A percentile compares a stretch with the other conserved stretches of the same genome.
phyloP scores from a whole-genome alignment of 2,888 invertebrate genomes.

The Catocala fraxini region DNA sequence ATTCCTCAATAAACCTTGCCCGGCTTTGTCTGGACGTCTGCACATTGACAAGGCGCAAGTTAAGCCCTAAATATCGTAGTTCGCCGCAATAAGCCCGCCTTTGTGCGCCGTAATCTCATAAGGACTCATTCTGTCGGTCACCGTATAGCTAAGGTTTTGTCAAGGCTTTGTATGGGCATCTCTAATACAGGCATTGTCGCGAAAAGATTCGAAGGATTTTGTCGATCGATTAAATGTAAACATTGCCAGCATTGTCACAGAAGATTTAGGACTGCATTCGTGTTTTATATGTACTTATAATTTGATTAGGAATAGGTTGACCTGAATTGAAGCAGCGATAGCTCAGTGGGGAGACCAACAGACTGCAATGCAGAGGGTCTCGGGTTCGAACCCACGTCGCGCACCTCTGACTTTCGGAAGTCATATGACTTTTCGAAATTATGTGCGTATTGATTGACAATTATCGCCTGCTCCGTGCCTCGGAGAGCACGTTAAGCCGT shows the following conservation, averaged over 20 bases:
- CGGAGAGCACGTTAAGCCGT: too few species aligned
- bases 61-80: constrained; percentile 77
- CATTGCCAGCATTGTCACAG: neutral
- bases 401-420: too few species aligned
- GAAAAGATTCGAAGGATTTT: constrained; percentile 25
- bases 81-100: constrained; percentile 72
- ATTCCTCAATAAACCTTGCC: constrained; percentile 45
- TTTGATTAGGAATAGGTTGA: too few species aligned
- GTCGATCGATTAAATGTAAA: constrained; percentile 12
- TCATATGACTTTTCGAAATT: too few species aligned
- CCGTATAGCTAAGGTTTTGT: constrained; percentile 62
- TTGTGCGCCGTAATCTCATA: constrained; percentile 76
- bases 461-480: too few species aligned
- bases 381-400: too few species aligned
- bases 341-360: too few species aligned
- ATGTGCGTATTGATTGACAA: too few species aligned
- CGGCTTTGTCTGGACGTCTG: constrained; percentile 34
- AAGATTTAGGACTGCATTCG: neutral
- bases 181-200: constrained; percentile 68
- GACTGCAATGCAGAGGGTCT: too few species aligned
- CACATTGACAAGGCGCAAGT: constrained; percentile 64
- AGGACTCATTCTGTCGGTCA: constrained; percentile 71
- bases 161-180: constrained; percentile 83
- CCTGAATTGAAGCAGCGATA: too few species aligned
- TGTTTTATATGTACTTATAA: too few species aligned